Evolutionary conservation across 2,888 invertebrate species (phyloP), one percentile per base, ranked within the genome.

Genomic region (Tryphoninae sp.): DNA sequence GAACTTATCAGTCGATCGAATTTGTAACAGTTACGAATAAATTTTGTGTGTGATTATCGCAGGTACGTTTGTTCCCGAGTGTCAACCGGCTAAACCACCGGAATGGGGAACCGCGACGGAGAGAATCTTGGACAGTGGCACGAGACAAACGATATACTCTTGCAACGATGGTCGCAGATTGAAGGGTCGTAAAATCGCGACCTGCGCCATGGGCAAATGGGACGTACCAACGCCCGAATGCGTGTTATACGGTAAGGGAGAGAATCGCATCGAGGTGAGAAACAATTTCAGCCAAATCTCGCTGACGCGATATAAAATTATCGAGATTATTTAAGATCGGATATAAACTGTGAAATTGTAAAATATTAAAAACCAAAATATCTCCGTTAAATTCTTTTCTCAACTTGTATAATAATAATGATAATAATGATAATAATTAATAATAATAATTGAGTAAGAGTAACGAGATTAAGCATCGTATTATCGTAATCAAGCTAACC

Each of bases 161-260:
- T 91, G 91, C 80, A 88, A 89, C 81, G 80, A 87, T 6, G 88
- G 88, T 22, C 89, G 88, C 61, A 86, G 86, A 80, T 86, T 91
- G 79, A 89, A 86, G 82, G 91, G 91, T 67, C 89, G 86, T 86
- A 90, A 89, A 87, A 83, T 90, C 72, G 87, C 89, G 78, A 90
- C 89, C 76, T 91, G 91, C 81, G 88, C 86, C 69, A 83, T 72
- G 64, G 82, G 86, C 83, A 89, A 88, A 42, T 91, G 91, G 91
- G 85, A 89, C 81, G 86, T 87, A 78, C 87, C 89, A 11, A 84
- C 87, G 58, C 91, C 91, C 69, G 86, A 85, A 84, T 91, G 91
- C 83, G 84, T 90, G 42, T 85, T 84, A 16, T 69, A 83, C 26
- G 89, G 90, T 90, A 77, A 89, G 88, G 40, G 55, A 45, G 3